Base-by-base conservation (phyloP, 2,113 vertebrate species). In the Gasterosteus nipponicus region DNA sequence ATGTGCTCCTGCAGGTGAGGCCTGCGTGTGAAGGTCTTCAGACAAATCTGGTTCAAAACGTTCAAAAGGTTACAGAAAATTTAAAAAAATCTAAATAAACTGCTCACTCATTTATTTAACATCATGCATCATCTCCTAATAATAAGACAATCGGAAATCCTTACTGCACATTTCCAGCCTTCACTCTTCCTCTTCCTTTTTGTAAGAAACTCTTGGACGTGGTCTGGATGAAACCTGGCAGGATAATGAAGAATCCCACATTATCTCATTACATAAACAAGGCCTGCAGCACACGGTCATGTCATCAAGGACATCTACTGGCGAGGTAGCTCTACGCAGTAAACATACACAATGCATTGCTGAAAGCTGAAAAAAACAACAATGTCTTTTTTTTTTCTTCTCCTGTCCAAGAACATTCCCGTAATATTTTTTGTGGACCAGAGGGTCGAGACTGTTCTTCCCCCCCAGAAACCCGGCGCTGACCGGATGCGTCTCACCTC, bases 151-250 rank as follows among this genome's bases (percentile, higher is more conserved):
- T 0, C 35, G 5, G 33, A 1, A 12, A 63, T 29, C 49, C 96
- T 95, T 94, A 99, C 97, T 79, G 98, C 96, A 91, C 98, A 99
- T 89, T 97, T 99, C 98, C 97, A 99, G 69, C 96, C 96, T 90
- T 99, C 97, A 78, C 94, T 97, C 87, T 97, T 99, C 75, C 93
- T 96, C 89, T 96, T 98, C 92, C 93, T 97, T 78, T 96, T 96
- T 38, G 95, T 94, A 70, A 98, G 92, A 93, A 98, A 99, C 85
- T 99, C 97, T 86, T 97, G 96, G 65, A 96, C 91, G 87, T 96
- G 94, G 78, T 98, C 98, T 81, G 97, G 97, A 90, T 99, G 98
- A 92, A 99, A 99, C 85, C 97, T 99, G 90, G 5, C 8, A 69
- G 58, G 68, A 84, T 4, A 78, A 8, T n/a, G 11, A 67, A 61